These are phyloP conservation scores for Oryzias melastigma DNA, from an alignment of 2,113 vertebrate species.

Conservation along the genomic window DNA sequence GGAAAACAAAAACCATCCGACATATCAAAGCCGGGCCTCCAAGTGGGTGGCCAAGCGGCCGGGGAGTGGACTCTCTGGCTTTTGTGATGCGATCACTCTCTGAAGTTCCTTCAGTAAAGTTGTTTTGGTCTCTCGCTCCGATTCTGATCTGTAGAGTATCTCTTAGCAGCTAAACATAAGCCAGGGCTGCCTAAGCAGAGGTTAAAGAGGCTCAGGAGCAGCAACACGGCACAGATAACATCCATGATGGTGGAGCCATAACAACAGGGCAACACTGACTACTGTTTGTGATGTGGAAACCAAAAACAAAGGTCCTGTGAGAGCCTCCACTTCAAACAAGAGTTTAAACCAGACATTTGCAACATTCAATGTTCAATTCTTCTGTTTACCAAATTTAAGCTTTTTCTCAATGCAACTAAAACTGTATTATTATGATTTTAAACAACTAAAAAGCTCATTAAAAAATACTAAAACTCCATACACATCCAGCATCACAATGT, in stretches of 20 bases:
- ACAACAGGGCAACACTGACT: background rate
- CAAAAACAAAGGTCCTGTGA: constrained; percentile 7
- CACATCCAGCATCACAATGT: too few species aligned
- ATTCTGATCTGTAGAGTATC: constrained; percentile 4
- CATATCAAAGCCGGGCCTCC: constrained; percentile 29
- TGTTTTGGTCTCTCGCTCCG: background rate
- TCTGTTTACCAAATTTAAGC: too few species aligned
- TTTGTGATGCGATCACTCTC: constrained; percentile 26
- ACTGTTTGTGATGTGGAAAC: background rate
- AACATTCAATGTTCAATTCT: too few species aligned
- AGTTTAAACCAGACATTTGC: too few species aligned
- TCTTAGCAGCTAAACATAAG: constrained; percentile 19
- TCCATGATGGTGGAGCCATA: background rate
- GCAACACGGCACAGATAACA: constrained; percentile 18
- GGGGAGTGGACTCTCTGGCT: background rate
- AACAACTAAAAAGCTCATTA: too few species aligned
- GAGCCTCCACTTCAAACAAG: too few species aligned
- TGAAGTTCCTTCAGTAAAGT: constrained; percentile 11
- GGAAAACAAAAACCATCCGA: constrained; percentile 57
- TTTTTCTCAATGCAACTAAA: too few species aligned
- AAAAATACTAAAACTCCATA: too few species aligned
- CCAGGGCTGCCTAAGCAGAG: constrained; percentile 9
- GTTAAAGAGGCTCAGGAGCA: constrained; percentile 22
- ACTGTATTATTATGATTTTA: too few species aligned
- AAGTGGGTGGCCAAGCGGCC: constrained; percentile 54